phyloP scores from a whole-genome alignment of 2,113 vertebrate genomes.

The Dicrurus megarhynchus region DNA sequence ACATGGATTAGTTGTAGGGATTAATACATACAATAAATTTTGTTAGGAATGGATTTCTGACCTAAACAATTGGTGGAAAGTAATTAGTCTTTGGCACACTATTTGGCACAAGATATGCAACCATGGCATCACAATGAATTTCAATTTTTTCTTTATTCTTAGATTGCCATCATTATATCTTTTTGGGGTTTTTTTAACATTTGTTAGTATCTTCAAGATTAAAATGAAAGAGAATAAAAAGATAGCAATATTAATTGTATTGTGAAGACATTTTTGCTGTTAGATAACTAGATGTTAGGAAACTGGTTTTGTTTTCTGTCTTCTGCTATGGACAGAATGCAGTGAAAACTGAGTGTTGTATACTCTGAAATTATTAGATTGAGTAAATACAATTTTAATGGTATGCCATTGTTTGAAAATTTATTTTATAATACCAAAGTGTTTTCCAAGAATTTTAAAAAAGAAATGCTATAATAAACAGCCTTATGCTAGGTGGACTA shows the following conservation, averaged over 20 bases:
- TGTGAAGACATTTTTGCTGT: neutral
- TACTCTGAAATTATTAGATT: neutral
- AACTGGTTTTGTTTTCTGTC: neutral
- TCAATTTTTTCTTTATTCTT: neutral
- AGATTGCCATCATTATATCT: neutral
- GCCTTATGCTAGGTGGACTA: neutral
- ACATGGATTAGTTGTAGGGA: neutral
- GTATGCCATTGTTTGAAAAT: neutral
- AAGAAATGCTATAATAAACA: neutral
- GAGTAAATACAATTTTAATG: neutral
- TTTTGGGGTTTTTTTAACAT: neutral
- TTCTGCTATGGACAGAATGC: neutral
- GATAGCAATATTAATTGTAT: neutral
- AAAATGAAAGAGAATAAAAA: neutral
- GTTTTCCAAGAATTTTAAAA: neutral
- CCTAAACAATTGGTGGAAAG: neutral
- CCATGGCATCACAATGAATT: neutral
- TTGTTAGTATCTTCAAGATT: neutral
- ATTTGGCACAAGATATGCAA: neutral
- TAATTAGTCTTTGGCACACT: neutral
- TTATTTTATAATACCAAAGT: neutral
- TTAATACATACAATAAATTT: neutral
- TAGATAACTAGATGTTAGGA: neutral
- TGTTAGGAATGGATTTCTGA: neutral
- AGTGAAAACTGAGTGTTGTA: neutral